A percentile compares a stretch with the other conserved stretches of the same genome.
These are phyloP conservation scores for Turdus rufiventris DNA, from an alignment of 2,113 vertebrate genomes.

Conservation along the genomic window DNA sequence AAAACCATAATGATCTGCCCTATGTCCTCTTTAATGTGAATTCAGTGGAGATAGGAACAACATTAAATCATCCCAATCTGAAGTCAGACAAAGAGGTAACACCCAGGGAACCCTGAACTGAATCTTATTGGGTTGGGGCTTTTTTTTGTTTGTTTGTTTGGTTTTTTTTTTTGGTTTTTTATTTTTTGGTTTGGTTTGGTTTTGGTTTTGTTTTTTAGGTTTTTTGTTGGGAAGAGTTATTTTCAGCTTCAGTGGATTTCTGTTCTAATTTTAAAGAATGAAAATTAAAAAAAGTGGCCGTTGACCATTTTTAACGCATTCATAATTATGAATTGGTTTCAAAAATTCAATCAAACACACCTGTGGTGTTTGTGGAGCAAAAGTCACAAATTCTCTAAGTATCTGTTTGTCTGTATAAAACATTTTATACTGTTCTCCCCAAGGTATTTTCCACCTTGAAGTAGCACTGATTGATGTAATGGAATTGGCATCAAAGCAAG, in stretches of 20 bases:
- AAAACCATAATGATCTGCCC: background rate
- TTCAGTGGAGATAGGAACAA: background rate
- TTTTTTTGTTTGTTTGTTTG: background rate
- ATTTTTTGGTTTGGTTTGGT: too few species aligned
- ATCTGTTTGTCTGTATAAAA: background rate
- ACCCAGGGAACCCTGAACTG: background rate
- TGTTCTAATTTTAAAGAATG: background rate
- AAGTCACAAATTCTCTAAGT: background rate
- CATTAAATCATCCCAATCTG: background rate
- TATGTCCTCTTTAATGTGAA: background rate
- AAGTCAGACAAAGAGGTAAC: background rate
- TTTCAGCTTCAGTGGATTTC: background rate
- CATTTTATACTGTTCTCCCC: background rate
- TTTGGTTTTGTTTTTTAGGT: too few species aligned
- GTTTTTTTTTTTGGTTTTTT: too few species aligned
- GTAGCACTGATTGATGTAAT: background rate
- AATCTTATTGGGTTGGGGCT: fast-evolving
- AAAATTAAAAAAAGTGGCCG: background rate
- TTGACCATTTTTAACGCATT: background rate
- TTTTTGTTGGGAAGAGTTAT: background rate
- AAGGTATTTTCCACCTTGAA: background rate
- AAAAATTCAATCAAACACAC: background rate
- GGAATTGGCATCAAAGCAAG: background rate
- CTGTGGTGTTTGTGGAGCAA: background rate
- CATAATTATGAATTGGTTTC: background rate